A percentile compares a stretch with the other conserved stretches of the same genome.
Conservation (phyloP, 2,797 vertebrate genomes). For the Balearica regulorum region DNA sequence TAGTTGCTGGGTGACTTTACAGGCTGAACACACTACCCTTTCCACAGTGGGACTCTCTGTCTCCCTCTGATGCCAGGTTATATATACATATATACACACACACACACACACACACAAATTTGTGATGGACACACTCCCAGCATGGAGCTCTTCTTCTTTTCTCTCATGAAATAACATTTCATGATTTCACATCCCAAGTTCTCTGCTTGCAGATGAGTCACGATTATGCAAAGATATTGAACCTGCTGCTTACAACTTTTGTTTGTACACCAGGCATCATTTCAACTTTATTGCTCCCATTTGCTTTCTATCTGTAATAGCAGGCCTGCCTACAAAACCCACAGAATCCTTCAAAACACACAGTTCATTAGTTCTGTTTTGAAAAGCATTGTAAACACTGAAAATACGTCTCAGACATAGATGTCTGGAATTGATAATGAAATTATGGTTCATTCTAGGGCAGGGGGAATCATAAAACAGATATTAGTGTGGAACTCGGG, state of each 20-base stretch:
- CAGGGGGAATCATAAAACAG: not conserved
- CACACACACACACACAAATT: fast-evolving
- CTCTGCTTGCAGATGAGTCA: not conserved
- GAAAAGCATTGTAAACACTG: conserved; percentile 40
- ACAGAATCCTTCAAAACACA: conserved; percentile 21
- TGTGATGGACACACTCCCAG: not conserved
- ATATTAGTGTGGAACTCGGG: not conserved
- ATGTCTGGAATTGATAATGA: conserved; percentile 44
- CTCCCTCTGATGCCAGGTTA: not conserved
- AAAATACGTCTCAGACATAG: conserved; percentile 21
- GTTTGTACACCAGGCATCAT: conserved; percentile 32
- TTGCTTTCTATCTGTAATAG: conserved; percentile 15
- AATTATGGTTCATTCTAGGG: conserved; percentile 2
- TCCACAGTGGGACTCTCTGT: not conserved
- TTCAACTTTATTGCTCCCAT: conserved; percentile 53
- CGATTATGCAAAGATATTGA: conserved; percentile 17
- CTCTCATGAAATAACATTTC: not conserved
- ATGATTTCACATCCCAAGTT: not conserved
- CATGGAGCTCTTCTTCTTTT: not conserved
- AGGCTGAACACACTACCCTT: not conserved
- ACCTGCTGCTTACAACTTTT: conserved; percentile 28
- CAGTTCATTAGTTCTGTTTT: conserved; percentile 53
- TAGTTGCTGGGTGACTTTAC: not conserved
- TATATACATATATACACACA: too few species aligned
- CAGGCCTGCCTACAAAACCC: conserved; percentile 5